Evolutionary conservation across 2,888 invertebrate genomes (phyloP).

Genomic region (Eupithecia centaureata): DNA sequence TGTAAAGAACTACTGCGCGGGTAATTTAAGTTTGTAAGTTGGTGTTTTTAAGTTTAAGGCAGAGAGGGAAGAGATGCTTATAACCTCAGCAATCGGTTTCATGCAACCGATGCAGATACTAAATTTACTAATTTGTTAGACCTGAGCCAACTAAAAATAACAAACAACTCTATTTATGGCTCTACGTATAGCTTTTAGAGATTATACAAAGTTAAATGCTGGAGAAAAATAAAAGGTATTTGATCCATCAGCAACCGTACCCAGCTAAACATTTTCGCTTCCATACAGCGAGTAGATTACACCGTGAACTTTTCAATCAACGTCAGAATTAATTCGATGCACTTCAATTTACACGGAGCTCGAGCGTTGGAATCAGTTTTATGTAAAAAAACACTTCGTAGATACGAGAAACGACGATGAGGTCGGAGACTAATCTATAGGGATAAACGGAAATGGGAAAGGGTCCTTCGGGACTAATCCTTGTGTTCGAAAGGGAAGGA

Average conservation of each 20-base stretch:
- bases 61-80: slow-evolving; percentile 2
- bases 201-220: background rate
- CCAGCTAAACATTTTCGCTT: slow-evolving; percentile 22
- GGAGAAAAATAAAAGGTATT: background rate
- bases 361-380: slow-evolving; percentile 61
- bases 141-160: slow-evolving; percentile 13
- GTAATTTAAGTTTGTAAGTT: slow-evolving; percentile 65
- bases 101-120: background rate
- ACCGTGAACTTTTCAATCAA: slow-evolving; percentile 65
- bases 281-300: slow-evolving; percentile 28
- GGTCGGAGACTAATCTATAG: slow-evolving; percentile 45
- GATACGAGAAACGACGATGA: slow-evolving; percentile 46
- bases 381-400: slow-evolving; percentile 54
- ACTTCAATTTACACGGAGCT: slow-evolving; percentile 59
- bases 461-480: slow-evolving; percentile 54
- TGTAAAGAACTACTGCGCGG: slow-evolving; percentile 64
- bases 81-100: slow-evolving; percentile 8
- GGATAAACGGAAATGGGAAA: slow-evolving; percentile 47
- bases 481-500: slow-evolving; percentile 57
- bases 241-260: slow-evolving; percentile 8
- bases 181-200: background rate
- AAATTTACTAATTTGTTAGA: slow-evolving; percentile 18
- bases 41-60: background rate
- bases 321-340: slow-evolving; percentile 65
- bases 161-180: background rate